Percentiles rank a stretch among this genome's conserved stretches.
phyloP scores from a whole-genome alignment of 2,797 vertebrate genomes.

The Buphagus erythrorhynchus region DNA sequence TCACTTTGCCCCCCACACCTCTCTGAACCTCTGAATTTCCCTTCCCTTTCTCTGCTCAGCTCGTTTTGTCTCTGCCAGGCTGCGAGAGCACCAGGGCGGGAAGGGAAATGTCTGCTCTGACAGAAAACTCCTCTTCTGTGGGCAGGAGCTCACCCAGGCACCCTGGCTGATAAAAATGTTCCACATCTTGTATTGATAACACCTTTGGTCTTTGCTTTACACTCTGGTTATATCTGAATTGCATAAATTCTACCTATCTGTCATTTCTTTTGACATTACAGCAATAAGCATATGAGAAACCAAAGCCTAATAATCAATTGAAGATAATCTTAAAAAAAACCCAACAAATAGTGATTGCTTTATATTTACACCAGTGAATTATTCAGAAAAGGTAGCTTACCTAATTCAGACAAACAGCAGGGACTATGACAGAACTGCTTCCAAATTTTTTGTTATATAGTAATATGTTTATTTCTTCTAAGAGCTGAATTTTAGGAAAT shows the following conservation, averaged over 20 bases:
- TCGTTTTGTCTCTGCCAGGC: not conserved
- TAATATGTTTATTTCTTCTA: not conserved
- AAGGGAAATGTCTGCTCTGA: not conserved
- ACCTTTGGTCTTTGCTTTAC: not conserved
- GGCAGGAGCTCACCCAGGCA: not conserved
- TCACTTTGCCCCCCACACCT: fast-evolving
- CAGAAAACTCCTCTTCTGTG: not conserved
- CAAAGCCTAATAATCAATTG: not conserved
- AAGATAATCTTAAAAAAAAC: not conserved
- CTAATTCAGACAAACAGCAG: not conserved
- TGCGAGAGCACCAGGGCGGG: not conserved
- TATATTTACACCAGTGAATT: not conserved
- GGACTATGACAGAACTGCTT: not conserved
- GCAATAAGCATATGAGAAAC: not conserved
- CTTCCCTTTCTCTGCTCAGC: not conserved
- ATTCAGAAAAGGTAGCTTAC: not conserved
- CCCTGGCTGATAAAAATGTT: not conserved
- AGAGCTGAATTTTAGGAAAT: not conserved
- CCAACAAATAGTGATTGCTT: not conserved
- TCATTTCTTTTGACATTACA: not conserved
- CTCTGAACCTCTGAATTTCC: not conserved
- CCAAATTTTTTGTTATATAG: not conserved
- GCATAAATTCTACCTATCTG: not conserved
- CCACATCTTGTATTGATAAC: not conserved
- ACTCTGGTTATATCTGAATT: not conserved